phyloP scores from a whole-genome alignment of 2,113 vertebrate genomes.

The Oxyura jamaicensis region DNA sequence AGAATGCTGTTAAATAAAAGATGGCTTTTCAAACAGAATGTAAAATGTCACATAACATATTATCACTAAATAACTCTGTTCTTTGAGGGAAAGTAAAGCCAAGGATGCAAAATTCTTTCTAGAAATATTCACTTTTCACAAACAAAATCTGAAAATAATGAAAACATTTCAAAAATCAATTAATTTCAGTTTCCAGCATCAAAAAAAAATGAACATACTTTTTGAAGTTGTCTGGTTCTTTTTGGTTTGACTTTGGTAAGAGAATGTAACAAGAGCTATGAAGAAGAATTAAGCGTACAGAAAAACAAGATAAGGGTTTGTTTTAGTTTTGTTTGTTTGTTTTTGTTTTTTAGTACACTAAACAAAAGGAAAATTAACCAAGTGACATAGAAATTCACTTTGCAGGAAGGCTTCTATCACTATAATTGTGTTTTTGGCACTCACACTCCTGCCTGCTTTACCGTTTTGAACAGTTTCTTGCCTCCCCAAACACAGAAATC shows the following conservation, averaged over 20 bases:
- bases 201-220: not conserved
- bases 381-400: not conserved
- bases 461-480: not conserved
- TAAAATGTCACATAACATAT: constrained; percentile 31
- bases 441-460: accelerated
- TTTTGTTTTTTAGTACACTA: not conserved
- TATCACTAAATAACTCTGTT: not conserved
- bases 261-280: not conserved
- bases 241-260: not conserved
- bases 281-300: not conserved
- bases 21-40: constrained; percentile 52
- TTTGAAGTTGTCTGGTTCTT: not conserved
- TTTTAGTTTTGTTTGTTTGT: not conserved
- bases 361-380: not conserved
- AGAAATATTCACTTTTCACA: not conserved
- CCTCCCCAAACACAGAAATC: not conserved
- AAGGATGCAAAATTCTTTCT: not conserved
- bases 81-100: constrained; percentile 10
- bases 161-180: constrained; percentile 10
- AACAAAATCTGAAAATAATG: constrained; percentile 2
- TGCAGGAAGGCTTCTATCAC: not conserved
- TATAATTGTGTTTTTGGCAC: not conserved
- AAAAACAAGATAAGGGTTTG: not conserved
- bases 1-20: constrained; percentile 50
- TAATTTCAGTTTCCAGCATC: constrained; percentile 26